Evolutionary conservation across 23 tunicate species (phyloP).

Genomic region (Ascidia mentula): DNA sequence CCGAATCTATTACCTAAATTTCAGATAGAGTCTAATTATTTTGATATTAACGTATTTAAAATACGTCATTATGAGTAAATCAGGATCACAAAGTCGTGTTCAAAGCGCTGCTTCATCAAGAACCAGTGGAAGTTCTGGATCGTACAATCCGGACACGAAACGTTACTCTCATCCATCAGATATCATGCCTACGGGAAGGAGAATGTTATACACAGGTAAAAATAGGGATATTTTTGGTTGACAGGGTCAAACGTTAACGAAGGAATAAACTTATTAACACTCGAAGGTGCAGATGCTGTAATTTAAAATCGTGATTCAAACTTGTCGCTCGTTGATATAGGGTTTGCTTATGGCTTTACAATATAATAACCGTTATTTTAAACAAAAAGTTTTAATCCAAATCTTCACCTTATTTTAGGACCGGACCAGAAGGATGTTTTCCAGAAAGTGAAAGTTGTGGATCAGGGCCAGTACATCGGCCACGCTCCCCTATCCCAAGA

Average conservation of each 20-base stretch:
- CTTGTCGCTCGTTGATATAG: no score
- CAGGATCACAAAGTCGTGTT: not conserved
- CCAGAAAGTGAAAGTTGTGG: slow-evolving; percentile 41
- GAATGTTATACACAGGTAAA: slow-evolving; percentile 91
- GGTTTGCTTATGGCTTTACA: no score
- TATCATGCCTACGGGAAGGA: slow-evolving; percentile 53
- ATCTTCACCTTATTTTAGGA: slow-evolving; percentile 17
- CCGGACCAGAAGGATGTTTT: slow-evolving; percentile 43
- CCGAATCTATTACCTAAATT: no score
- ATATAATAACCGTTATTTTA: no score
- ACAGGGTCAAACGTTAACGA: no score
- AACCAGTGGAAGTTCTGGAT: slow-evolving; percentile 52
- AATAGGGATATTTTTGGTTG: no score
- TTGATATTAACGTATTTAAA: no score
- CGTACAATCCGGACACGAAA: slow-evolving; percentile 34
- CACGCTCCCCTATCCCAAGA: slow-evolving; percentile 49
- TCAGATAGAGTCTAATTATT: no score
- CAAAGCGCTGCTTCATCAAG: slow-evolving; percentile 53
- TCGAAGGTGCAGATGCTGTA: no score
- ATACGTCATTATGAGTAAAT: not conserved
- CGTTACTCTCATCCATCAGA: slow-evolving; percentile 50
- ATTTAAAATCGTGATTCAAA: no score
- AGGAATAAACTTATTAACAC: no score
- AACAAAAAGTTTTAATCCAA: no score
- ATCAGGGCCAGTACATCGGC: slow-evolving; percentile 67